Conservation (phyloP, 2,888 invertebrate species). For the Hololepta plana region DNA sequence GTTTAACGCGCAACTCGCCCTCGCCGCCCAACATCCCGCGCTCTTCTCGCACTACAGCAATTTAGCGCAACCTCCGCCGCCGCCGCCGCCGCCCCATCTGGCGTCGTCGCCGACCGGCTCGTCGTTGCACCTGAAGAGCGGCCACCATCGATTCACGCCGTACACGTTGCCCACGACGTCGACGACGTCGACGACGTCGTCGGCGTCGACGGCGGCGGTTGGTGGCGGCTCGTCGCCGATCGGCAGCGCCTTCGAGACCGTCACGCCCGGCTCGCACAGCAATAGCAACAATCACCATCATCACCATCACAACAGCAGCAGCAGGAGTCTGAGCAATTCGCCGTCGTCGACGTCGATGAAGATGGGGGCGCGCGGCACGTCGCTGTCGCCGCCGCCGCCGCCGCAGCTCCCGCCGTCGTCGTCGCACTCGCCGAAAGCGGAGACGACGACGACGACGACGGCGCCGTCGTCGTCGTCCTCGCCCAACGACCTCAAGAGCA, state of each 20-base stretch:
- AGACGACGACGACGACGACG: no score
- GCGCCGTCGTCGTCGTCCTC: no score
- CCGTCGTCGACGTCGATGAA: conserved; percentile 29
- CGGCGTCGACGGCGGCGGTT: conserved; percentile 28
- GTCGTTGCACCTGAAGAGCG: conserved; percentile 49
- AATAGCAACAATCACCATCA: no score
- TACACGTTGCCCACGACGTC: conserved; percentile 58
- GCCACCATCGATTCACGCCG: conserved; percentile 75
- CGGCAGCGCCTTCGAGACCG: conserved; percentile 79
- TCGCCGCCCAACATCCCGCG: conserved; percentile 74
- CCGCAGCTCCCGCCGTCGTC: conserved; percentile 29
- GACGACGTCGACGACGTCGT: conserved; percentile 27
- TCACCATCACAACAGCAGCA: no score
- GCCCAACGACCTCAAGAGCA: conserved; percentile 79
- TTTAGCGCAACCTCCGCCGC: conserved; percentile 43
- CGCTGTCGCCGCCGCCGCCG: conserved; percentile 33
- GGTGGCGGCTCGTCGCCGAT: conserved; percentile 38
- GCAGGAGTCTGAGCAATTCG: conserved; percentile 43
- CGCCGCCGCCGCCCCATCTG: conserved; percentile 26
- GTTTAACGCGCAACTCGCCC: conserved; percentile 74
- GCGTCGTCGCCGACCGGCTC: conserved; percentile 34
- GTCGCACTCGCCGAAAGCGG: conserved; percentile 33
- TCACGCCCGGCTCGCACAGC: conserved; percentile 53
- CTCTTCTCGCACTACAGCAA: conserved; percentile 51
- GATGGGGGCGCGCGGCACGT: conserved; percentile 18